These are phyloP conservation scores for Synergus japonicus DNA, from an alignment of 2,888 invertebrate genomes.

Conservation along the genomic window DNA sequence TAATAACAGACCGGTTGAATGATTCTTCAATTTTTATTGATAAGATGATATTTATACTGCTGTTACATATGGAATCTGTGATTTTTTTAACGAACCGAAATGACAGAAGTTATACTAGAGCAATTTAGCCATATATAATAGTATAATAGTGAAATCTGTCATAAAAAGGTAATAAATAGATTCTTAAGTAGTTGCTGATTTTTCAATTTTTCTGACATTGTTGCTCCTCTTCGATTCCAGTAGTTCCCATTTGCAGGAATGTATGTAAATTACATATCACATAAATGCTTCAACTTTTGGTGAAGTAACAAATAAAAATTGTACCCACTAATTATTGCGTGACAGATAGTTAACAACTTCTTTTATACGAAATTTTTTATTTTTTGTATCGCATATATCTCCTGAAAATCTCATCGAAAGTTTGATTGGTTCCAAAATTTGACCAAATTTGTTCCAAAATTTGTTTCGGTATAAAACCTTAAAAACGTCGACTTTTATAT, in stretches of 20 bases:
- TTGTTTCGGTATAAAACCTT: not conserved
- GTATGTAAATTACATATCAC: conserved; percentile 20
- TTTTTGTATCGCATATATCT: not conserved
- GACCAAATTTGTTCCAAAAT: not conserved
- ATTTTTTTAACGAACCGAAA: conserved; percentile 60
- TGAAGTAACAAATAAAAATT: conserved; percentile 8
- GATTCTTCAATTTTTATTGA: conserved; percentile 59
- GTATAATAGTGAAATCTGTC: conserved; percentile 40
- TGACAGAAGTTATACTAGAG: conserved; percentile 32
- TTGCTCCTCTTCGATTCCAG: not conserved
- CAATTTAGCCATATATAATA: conserved; percentile 22
- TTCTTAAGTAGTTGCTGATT: conserved; percentile 26
- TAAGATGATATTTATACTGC: conserved; percentile 64
- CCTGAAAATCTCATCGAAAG: not conserved
- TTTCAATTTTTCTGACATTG: conserved; percentile 15
- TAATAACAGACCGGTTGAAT: conserved; percentile 50
- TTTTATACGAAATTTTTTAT: conserved; percentile 1
- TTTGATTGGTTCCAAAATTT: not conserved
- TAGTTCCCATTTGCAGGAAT: not conserved
- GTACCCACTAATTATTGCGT: conserved; percentile 6
- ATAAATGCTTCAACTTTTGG: conserved; percentile 34
- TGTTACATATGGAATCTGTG: conserved; percentile 63
- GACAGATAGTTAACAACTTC: not conserved
- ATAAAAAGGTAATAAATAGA: conserved; percentile 31
- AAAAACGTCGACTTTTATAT: not conserved